Evolutionary conservation across 2,113 vertebrate species (phyloP), one percentile per base, ranked within the genome.

Genomic region (Saguinus imperator): DNA sequence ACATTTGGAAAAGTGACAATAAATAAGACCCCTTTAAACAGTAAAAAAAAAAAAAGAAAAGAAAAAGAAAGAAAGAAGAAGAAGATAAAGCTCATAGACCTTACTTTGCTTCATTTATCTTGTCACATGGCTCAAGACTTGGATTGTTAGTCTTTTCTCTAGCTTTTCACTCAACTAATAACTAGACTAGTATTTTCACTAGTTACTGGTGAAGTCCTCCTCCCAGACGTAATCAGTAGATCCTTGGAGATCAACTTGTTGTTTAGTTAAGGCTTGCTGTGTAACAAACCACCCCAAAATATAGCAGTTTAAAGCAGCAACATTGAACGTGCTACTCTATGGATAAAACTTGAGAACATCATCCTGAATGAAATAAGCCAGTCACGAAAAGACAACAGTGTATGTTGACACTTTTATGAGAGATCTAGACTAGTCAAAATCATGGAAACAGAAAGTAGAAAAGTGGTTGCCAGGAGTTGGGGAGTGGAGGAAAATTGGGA

Each of bases 1-100:
- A 99, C 99, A 99, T 99, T 99, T 99, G 98, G 98, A 99, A 96
- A 98, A 98, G 98, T 98, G 97, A 98, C 96, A 99, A 99, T 99
- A 99, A 99, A 99, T 97, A 97, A 97, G 68, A 98, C 98, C 98
- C 98, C 98, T 98, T 98, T 98, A 98, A 98, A 91, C 89, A 66
- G 50, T 94, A 40, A 40, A 40, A 40, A 40, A 40, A 40, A 40
- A 40, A 40, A 40, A 40, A 40, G 3, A 40, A 40, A 40, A 40
- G 3, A 40, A 40, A 40, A 40, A 40, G 37, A 40, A 40, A n/a
- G n/a, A 3, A 40, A 40, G 37, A 40, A 40, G 37, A 40, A 40
- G 37, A 40, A 40, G 37, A 40, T 40, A 40, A 40, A 40, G 37
- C 37, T 40, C 37, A 40, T 40, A 40, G 37, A 27, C 25, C n/a